These are phyloP conservation scores for Latrodectus geometricus DNA, from an alignment of 1,140 invertebrate genomes.

Conservation along the genomic window DNA sequence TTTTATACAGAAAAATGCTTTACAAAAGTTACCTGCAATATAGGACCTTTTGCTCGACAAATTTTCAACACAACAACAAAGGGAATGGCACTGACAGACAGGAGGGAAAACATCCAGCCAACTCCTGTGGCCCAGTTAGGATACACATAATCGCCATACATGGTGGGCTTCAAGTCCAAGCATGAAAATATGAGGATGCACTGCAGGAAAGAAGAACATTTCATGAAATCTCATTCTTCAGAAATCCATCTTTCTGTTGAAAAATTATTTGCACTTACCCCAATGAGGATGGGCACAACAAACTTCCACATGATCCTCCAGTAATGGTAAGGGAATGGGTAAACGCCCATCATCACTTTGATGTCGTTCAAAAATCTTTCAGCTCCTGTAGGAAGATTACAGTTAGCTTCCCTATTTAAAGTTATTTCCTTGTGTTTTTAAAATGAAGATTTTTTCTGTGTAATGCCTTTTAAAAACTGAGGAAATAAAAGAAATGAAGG, in stretches of 20 bases:
- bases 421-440: too few species aligned
- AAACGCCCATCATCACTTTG: constrained; percentile 79
- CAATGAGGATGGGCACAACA: constrained; percentile 80
- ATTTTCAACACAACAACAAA: constrained; percentile 66
- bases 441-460: too few species aligned
- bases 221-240: background rate
- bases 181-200: constrained; percentile 68
- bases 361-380: constrained; percentile 84
- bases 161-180: constrained; percentile 67
- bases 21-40: constrained; percentile 67
- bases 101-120: constrained; percentile 67
- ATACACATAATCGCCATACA: constrained; percentile 67
- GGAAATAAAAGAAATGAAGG: too few species aligned
- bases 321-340: constrained; percentile 77
- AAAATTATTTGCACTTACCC: constrained; percentile 69
- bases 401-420: too few species aligned
- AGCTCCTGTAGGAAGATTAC: constrained; percentile 72
- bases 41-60: constrained; percentile 63
- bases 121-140: constrained; percentile 69
- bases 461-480: too few species aligned
- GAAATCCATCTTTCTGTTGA: background rate
- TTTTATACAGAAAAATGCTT: background rate
- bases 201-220: constrained; percentile 64
- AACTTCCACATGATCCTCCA: constrained; percentile 86
- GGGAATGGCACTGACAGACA: constrained; percentile 68